Evolutionary conservation across 2,888 invertebrate species (phyloP).

Genomic region (Netelia fuscicornis): DNA sequence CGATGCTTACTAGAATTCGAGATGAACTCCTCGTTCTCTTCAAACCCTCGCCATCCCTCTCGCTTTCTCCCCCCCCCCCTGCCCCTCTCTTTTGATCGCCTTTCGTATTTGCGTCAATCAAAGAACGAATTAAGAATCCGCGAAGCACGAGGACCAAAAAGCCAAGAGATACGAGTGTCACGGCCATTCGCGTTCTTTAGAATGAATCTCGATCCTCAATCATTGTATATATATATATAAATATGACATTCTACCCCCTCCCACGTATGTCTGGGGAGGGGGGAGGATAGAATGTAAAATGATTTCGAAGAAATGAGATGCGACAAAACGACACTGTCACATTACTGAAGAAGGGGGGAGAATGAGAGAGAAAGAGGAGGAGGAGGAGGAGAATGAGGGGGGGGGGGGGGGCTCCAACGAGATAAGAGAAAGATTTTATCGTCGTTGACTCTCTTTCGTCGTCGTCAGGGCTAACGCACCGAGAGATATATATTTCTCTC

Average conservation of each 20-base stretch:
- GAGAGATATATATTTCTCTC: not conserved
- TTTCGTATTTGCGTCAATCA: constrained; percentile 81
- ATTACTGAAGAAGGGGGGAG: constrained; percentile 23
- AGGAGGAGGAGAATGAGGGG: not conserved
- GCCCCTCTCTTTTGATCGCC: constrained; percentile 43
- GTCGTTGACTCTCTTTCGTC: constrained; percentile 49
- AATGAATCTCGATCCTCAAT: constrained; percentile 34
- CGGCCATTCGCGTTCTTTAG: constrained; percentile 20
- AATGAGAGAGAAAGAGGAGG: constrained; percentile 11
- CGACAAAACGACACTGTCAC: constrained; percentile 63
- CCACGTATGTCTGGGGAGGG: not conserved
- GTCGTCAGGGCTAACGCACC: constrained; percentile 24
- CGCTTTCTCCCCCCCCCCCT: constrained; percentile 11
- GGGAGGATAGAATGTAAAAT: constrained; percentile 46
- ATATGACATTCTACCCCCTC: not conserved
- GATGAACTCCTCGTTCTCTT: constrained; percentile 71
- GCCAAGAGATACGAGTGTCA: constrained; percentile 7
- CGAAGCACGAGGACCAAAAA: constrained; percentile 56
- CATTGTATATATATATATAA: not conserved
- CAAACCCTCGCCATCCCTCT: constrained; percentile 15
- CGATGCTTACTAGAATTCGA: constrained; percentile 76
- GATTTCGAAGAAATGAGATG: constrained; percentile 53
- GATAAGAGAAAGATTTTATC: constrained; percentile 58
- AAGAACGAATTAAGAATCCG: constrained; percentile 77
- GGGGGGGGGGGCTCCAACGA: not conserved